Conservation (phyloP, 2,888 invertebrate species). For the Macrophya alboannulata region DNA sequence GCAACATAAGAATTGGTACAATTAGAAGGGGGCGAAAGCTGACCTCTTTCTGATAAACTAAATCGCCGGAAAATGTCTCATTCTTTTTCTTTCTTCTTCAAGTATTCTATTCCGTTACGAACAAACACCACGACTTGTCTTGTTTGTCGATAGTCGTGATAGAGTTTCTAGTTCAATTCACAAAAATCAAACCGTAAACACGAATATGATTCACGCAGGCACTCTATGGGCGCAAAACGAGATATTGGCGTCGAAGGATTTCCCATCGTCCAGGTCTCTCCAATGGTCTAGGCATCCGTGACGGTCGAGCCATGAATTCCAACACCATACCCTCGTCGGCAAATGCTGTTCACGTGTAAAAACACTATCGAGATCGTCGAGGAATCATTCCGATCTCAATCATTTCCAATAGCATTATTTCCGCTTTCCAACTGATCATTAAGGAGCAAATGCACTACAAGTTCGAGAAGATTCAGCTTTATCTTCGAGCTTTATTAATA, state of each 20-base stretch:
- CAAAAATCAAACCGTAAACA: not conserved
- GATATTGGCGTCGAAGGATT: no score
- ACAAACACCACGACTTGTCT: no score
- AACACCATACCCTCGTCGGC: not conserved
- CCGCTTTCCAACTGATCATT: no score
- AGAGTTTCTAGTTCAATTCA: not conserved
- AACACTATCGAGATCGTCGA: not conserved
- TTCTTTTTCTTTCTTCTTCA: no score
- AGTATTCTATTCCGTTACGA: no score
- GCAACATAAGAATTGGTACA: no score
- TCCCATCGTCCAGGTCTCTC: not conserved
- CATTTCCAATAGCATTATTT: not conserved
- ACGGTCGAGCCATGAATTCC: no score
- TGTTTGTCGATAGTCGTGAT: no score
- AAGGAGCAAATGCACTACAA: no score
- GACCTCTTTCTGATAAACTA: not conserved
- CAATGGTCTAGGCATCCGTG: not conserved
- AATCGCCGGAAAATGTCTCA: not conserved
- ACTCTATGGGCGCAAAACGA: slow-evolving; percentile 64
- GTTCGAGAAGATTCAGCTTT: no score
- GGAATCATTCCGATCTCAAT: not conserved
- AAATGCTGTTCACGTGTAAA: not conserved
- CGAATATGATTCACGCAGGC: not conserved
- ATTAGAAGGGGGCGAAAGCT: not conserved
- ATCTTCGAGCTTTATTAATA: no score